phyloP scores from a whole-genome alignment of 2,888 invertebrate genomes.

The Gasteruption jaculator region DNA sequence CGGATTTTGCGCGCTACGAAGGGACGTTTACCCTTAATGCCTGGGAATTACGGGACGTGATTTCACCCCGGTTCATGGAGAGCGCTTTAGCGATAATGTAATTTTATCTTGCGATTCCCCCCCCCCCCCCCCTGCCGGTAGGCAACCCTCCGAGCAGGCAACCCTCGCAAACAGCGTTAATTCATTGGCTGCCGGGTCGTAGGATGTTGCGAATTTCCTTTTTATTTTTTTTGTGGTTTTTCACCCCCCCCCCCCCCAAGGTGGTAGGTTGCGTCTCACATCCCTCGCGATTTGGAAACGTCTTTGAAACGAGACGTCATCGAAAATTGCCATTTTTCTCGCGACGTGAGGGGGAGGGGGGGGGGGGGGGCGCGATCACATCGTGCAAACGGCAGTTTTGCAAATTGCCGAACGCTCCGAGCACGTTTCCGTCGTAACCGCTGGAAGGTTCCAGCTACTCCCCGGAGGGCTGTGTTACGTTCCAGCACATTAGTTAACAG shows the following conservation, averaged over 20 bases:
- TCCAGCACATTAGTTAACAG: slow-evolving; percentile 45
- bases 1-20: slow-evolving; percentile 42
- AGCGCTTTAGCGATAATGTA: slow-evolving; percentile 49
- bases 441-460: slow-evolving; percentile 30
- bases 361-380: slow-evolving; percentile 10
- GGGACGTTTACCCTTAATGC: slow-evolving; percentile 51
- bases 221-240: no score
- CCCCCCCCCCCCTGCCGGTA: background rate
- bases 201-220: no score
- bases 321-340: slow-evolving; percentile 27
- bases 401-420: slow-evolving; percentile 28
- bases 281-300: background rate
- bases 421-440: slow-evolving; percentile 30
- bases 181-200: slow-evolving; percentile 29
- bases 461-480: slow-evolving; percentile 41
- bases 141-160: no score
- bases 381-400: slow-evolving; percentile 21
- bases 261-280: slow-evolving; percentile 4
- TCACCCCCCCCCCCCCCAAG: background rate
- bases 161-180: slow-evolving; percentile 29
- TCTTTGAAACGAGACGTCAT: slow-evolving; percentile 9
- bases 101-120: slow-evolving; percentile 35
- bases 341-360: slow-evolving; percentile 5
- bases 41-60: slow-evolving; percentile 50
- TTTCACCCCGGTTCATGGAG: slow-evolving; percentile 36